Evolutionary conservation across 2,113 vertebrate species (phyloP), one percentile per base, ranked within the genome.

Genomic region (Hippocampus zosterae): DNA sequence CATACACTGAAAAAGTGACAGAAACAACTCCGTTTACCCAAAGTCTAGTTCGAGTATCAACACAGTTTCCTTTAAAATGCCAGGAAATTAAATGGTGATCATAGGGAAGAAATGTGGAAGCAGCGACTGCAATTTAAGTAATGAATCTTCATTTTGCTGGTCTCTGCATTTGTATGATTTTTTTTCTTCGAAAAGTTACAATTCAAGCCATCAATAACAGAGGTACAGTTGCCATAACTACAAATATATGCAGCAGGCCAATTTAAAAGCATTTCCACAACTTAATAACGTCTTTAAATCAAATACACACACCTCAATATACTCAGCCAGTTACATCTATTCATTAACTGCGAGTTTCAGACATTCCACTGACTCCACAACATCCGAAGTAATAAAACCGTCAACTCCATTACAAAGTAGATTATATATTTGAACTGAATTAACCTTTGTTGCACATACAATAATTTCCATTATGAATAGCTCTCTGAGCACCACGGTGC

Each of bases 291-390:
- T 46, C 41, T 9, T 65, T 25, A 46, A 65, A 65, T 65, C 23
- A 65, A 65, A 25, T 65, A 42, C 41, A 27, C 63, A 33, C 57
- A 60, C 18, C 27, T 25, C 23, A 44, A 23, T 65, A 65, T 15
- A 27, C 13, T 46, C n/a, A 0, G 42, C n/a, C 23, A 46, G 63
- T n/a, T 46, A 25, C 63, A 65, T 65, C 63, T 46, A 46, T 65
- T 65, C 63, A 65, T 65, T 65, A 65, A 65, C 63, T 27, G 42
- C n/a, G 27, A 16, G 41, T 65, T 46, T 46, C 42, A 65, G 63
- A 65, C 42, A 65, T n/a, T 46, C 41, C 10, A n/a, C 29, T 9
- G 15, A 44, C 62, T 65, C 63, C 23, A 46, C 23, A 46, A 46
- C 42, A 65, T 27, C 42, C 63, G 13, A 65, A 15, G 42, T 44